phyloP scores from a whole-genome alignment of 2,888 invertebrate genomes.

The Danaus chrysippus region DNA sequence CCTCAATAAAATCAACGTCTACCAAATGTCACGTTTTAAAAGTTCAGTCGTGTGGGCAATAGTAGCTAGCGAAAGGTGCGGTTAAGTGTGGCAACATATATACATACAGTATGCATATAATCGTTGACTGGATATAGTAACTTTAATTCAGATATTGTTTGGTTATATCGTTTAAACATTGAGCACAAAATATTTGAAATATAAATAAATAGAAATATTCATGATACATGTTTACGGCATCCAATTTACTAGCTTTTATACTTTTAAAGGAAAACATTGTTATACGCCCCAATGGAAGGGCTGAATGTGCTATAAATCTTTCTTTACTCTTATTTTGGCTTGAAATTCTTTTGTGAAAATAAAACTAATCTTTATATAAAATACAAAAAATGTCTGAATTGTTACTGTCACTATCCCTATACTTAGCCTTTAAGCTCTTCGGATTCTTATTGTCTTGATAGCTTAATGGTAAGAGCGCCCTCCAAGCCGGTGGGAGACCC shows the following conservation, averaged over 20 bases:
- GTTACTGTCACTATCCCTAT: neutral
- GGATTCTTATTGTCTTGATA: constrained; percentile 75
- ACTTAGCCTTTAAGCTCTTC: constrained; percentile 36
- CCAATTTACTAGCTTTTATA: constrained; percentile 3
- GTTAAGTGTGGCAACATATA: constrained; percentile 38
- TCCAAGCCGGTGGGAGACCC: constrained; percentile 61
- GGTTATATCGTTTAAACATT: constrained; percentile 19
- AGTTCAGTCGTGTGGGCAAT: constrained; percentile 35
- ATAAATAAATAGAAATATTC: neutral
- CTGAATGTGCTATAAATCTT: constrained; percentile 7
- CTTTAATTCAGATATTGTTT: constrained; percentile 15
- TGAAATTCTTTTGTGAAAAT: constrained; percentile 3
- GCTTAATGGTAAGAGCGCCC: constrained; percentile 77
- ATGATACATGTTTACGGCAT: neutral
- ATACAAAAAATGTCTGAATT: neutral
- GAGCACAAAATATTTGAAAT: neutral
- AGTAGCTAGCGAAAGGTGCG: constrained; percentile 43
- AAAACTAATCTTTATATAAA: constrained; percentile 5
- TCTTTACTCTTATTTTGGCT: constrained; percentile 6
- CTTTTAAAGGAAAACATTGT: constrained; percentile 7
- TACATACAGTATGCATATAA: constrained; percentile 15
- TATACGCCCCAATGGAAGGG: constrained; percentile 6
- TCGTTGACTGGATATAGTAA: constrained; percentile 17
- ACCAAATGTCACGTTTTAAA: constrained; percentile 37
- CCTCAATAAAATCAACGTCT: constrained; percentile 16